Percentiles rank a stretch among this genome's conserved stretches.
phyloP scores from a whole-genome alignment of 2,113 vertebrate species.

The Sebastes fasciatus region DNA sequence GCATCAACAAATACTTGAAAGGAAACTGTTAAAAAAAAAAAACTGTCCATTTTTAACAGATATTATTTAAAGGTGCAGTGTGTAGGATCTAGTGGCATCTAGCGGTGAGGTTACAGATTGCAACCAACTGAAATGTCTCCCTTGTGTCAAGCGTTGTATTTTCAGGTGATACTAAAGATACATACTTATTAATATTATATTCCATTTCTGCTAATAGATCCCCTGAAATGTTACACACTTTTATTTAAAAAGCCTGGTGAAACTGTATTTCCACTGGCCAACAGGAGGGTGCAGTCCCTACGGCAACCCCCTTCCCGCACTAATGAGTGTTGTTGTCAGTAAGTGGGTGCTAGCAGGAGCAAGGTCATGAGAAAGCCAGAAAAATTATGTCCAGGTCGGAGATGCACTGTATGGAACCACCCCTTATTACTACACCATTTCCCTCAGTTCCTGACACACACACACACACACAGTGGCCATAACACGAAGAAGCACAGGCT shows the following conservation, averaged over 20 bases:
- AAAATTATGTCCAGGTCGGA: constrained; percentile 69
- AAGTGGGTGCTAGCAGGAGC: constrained; percentile 45
- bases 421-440: constrained; percentile 46
- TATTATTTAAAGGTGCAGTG: not conserved
- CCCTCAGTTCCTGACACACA: constrained; percentile 15
- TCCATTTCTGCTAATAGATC: no score
- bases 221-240: no score
- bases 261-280: not conserved
- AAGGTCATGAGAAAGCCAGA: constrained; percentile 62
- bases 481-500: not conserved
- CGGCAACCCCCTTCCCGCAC: not conserved
- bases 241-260: no score
- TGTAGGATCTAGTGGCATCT: no score
- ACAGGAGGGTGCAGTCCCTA: not conserved
- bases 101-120: no score
- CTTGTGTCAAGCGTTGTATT: no score
- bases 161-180: no score
- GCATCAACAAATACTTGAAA: not conserved
- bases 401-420: constrained; percentile 49
- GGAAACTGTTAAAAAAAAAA: not conserved
- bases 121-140: no score
- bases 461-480: constrained; percentile 13
- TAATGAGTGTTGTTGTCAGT: constrained; percentile 50
- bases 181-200: no score
- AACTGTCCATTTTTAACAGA: not conserved